Conservation (phyloP, 1,140 invertebrate genomes). For the Vanessa atalanta region DNA sequence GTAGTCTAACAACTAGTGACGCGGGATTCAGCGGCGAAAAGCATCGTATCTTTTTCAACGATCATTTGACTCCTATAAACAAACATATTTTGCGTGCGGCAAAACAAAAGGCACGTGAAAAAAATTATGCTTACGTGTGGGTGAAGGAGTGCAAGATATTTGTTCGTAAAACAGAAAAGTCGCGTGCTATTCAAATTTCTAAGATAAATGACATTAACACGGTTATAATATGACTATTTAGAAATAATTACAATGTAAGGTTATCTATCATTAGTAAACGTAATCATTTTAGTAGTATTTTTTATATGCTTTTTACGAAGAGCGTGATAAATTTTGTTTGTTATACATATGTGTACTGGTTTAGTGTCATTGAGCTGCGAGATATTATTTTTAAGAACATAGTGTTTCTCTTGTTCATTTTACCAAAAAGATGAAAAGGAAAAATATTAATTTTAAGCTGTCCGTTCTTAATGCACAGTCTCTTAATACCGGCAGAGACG, state of each 20-base stretch:
- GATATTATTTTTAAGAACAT: neutral
- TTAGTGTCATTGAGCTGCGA: neutral
- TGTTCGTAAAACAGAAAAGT: slow-evolving; percentile 12
- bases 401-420: neutral
- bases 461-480: slow-evolving; percentile 16
- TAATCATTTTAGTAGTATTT: slow-evolving; percentile 6
- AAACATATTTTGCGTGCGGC: slow-evolving; percentile 7
- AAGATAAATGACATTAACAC: neutral
- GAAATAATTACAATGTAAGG: slow-evolving; percentile 1
- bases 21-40: neutral
- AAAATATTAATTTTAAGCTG: slow-evolving; percentile 11
- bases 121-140: slow-evolving; percentile 13
- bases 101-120: slow-evolving; percentile 12
- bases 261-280: neutral
- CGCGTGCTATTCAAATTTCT: neutral
- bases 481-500: slow-evolving; percentile 11
- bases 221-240: slow-evolving; percentile 13
- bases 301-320: neutral
- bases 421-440: slow-evolving; percentile 3
- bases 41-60: slow-evolving; percentile 12
- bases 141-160: slow-evolving; percentile 19
- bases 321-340: slow-evolving; percentile 6
- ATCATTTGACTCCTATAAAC: slow-evolving; percentile 15
- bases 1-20: slow-evolving; percentile 4
- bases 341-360: slow-evolving; percentile 2